Percentiles rank a stretch among this genome's conserved stretches.
phyloP scores from a whole-genome alignment of 2,888 invertebrate genomes.

The Epirrhoe tristata region DNA sequence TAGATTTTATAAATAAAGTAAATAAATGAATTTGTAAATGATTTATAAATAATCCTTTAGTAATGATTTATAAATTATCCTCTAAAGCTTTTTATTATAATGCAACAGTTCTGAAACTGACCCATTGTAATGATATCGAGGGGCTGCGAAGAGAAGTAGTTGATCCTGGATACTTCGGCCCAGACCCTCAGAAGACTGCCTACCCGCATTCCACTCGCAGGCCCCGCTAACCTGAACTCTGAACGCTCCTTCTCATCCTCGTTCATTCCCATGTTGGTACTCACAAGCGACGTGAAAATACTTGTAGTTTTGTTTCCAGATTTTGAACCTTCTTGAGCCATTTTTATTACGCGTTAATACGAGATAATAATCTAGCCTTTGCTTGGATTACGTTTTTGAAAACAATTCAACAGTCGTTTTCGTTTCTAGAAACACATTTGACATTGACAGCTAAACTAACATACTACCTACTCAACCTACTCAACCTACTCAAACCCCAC shows the following conservation, averaged over 20 bases:
- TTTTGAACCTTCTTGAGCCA: conserved; percentile 9
- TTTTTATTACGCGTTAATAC: not conserved
- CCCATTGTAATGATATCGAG: conserved; percentile 52
- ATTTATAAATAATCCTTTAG: too few species aligned
- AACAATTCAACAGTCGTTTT: too few species aligned
- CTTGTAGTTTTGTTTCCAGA: conserved; percentile 8
- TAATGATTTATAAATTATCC: too few species aligned
- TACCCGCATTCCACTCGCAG: conserved; percentile 46
- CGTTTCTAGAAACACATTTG: too few species aligned
- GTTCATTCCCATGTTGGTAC: not conserved
- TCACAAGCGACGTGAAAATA: conserved; percentile 5
- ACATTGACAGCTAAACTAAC: too few species aligned
- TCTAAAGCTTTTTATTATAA: too few species aligned
- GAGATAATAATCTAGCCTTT: too few species aligned
- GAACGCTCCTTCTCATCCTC: not conserved
- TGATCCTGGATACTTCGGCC: conserved; percentile 65
- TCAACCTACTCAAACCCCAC: too few species aligned
- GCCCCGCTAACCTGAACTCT: conserved; percentile 7
- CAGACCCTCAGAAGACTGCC: conserved; percentile 57
- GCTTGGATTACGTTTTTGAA: too few species aligned
- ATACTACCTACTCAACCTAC: too few species aligned
- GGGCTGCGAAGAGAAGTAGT: conserved; percentile 54
- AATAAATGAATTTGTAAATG: too few species aligned
- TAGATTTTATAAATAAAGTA: too few species aligned
- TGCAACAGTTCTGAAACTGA: conserved; percentile 27